Percentiles rank a stretch among this genome's conserved stretches.
These are phyloP conservation scores for Lysiphlebus fabarum DNA, from an alignment of 1,140 invertebrate genomes.

Conservation along the genomic window DNA sequence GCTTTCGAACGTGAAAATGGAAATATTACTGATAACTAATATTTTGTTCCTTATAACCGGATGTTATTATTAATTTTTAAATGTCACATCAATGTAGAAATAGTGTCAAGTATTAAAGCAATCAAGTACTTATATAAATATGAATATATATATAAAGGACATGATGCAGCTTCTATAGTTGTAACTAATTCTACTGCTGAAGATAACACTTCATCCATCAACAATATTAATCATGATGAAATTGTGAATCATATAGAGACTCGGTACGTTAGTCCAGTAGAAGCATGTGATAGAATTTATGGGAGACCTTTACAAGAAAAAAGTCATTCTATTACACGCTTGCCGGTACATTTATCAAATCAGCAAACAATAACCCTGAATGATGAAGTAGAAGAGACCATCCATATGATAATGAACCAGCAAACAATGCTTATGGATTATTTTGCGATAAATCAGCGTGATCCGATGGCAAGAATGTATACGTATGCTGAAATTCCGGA, in stretches of 20 bases:
- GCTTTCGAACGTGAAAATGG: neutral
- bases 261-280: slow-evolving; percentile 14
- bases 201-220: too few species aligned
- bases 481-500: slow-evolving; percentile 11
- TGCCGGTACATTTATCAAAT: slow-evolving; percentile 6
- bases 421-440: slow-evolving; percentile 10
- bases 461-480: slow-evolving; percentile 6
- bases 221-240: slow-evolving; percentile 19
- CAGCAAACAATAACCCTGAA: slow-evolving; percentile 2
- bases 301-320: slow-evolving; percentile 10
- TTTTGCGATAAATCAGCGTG: slow-evolving; percentile 11
- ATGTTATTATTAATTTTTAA: slow-evolving; percentile 14
- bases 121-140: slow-evolving; percentile 19
- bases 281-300: slow-evolving; percentile 4
- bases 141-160: slow-evolving; percentile 18
- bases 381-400: neutral
- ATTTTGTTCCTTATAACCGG: slow-evolving; percentile 16
- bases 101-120: slow-evolving; percentile 14
- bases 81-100: slow-evolving; percentile 20
- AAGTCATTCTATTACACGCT: slow-evolving; percentile 12
- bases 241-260: slow-evolving; percentile 15
- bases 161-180: slow-evolving; percentile 13
- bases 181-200: slow-evolving; percentile 1
- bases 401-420: neutral
- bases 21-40: slow-evolving; percentile 1